Evolutionary conservation across 2,113 vertebrate genomes (phyloP).

Genomic region (Dromiciops gliroides): DNA sequence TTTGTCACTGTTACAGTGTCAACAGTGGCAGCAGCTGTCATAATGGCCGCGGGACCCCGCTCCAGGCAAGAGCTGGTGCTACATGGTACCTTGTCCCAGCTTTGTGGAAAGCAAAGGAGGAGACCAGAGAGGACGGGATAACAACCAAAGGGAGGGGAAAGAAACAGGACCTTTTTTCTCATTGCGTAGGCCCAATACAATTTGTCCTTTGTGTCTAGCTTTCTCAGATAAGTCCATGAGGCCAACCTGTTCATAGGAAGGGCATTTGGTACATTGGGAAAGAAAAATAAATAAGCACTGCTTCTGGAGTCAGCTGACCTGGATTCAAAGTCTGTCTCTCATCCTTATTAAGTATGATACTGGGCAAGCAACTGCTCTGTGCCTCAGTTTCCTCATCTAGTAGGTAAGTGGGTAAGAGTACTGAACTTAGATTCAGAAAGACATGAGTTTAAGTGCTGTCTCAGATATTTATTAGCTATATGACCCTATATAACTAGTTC

Average conservation of each 20-base stretch:
- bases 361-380: not conserved
- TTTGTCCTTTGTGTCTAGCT: not conserved
- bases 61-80: slow-evolving; percentile 63
- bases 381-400: not conserved
- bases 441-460: too few relatives aligned
- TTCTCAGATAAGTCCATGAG: not conserved
- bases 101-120: slow-evolving; percentile 12
- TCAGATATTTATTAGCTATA: too few relatives aligned
- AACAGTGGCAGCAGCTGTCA: slow-evolving; percentile 72
- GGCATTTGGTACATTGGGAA: not conserved
- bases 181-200: not conserved
- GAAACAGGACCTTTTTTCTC: slow-evolving; percentile 34
- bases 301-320: not conserved
- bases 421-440: too few relatives aligned
- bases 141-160: not conserved
- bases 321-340: not conserved
- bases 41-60: slow-evolving; percentile 61
- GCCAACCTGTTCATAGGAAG: not conserved
- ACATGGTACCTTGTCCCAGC: slow-evolving; percentile 17
- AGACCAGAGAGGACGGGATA: not conserved
- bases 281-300: too few relatives aligned
- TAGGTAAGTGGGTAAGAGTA: too few relatives aligned
- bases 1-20: slow-evolving; percentile 76
- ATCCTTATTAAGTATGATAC: not conserved
- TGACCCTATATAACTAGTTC: too few relatives aligned